Base-by-base conservation (phyloP, 2,888 invertebrate species). In the Sphaerophoria taeniata region DNA sequence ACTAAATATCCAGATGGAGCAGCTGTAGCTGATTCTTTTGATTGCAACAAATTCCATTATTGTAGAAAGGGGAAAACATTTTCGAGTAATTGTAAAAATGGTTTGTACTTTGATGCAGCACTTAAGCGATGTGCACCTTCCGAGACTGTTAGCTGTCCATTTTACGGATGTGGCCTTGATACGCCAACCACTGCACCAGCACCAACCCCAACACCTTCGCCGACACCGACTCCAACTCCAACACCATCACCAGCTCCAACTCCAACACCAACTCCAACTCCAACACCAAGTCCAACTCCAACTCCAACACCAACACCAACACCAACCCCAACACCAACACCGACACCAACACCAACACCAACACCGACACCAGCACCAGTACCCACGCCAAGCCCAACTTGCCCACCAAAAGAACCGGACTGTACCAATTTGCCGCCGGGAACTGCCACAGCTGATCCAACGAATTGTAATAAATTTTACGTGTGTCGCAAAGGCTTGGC, bases 381-480 rank as follows among this genome's bases (percentile, higher is more conserved):
- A 2, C 0, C 51, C 24, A 24, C 24, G 24, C 24, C 24, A 24
- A 24, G 24, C 1, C 24, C 24, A 24, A 24, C 24, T 11, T 81
- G 79, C 9, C 79, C 79, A 0, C 14, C 75, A 3, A 53, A 45
- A 14, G 3, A 16, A 12, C 80, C 80, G 9, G 51, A 71, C 36
- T 81, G 81, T 4, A 6, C 53, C 3, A 55, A 47, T 2, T 24
- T 81, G 1, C 36, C 58, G 4, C 5, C 3, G 1, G 67, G 65
- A 39, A 33, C 47, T 11, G 24, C 31, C 31, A 24, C 45, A 1
- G 58, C 31, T 0, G 81, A 82, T 16, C 36, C 55, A 45, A 45
- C 45, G 6, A 65, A 85, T 49, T 81, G 85, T 70, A 75, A 72
- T 24, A 85, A 76, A 49, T 85, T 69, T 45, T 85, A 72, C 43